Evolutionary conservation across 2,113 vertebrate genomes (phyloP).

Genomic region (Cisticola juncidis): DNA sequence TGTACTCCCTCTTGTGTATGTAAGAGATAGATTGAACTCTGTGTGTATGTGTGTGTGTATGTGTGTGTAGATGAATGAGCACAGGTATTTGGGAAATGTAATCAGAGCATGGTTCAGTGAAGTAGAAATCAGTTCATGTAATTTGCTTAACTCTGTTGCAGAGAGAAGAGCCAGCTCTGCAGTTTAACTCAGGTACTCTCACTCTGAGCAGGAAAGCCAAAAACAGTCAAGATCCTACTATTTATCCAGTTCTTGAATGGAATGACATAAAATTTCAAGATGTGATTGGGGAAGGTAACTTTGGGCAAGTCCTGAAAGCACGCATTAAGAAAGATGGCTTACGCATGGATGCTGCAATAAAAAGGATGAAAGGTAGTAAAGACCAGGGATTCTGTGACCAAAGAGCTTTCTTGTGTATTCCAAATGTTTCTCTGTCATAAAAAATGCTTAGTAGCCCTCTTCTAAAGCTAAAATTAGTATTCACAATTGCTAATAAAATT

Average conservation of each 20-base stretch:
- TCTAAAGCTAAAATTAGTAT: not conserved
- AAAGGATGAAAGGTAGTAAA: conserved; percentile 87
- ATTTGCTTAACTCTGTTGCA: conserved; percentile 51
- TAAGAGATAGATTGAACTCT: not conserved
- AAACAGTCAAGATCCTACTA: conserved; percentile 79
- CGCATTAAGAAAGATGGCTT: conserved; percentile 89
- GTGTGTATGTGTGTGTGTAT: not conserved
- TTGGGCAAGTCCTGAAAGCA: conserved; percentile 89
- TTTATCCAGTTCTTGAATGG: conserved; percentile 88
- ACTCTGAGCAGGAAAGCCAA: conserved; percentile 82
- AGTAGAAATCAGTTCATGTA: not conserved
- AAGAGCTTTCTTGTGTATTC: not conserved
- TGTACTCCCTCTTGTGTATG: not conserved
- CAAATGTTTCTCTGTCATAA: not conserved
- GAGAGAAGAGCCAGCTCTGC: conserved; percentile 89
- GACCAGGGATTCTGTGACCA: not conserved
- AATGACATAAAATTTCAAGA: conserved; percentile 92
- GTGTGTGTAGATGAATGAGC: not conserved
- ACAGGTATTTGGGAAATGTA: not conserved
- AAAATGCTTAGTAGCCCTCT: not conserved
- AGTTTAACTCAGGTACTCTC: conserved; percentile 86
- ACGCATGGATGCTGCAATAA: conserved; percentile 89
- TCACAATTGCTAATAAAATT: not conserved
- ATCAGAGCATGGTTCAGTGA: not conserved
- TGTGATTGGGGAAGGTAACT: conserved; percentile 90